phyloP scores from a whole-genome alignment of 2,888 invertebrate species.

The Salpingus planirostris region DNA sequence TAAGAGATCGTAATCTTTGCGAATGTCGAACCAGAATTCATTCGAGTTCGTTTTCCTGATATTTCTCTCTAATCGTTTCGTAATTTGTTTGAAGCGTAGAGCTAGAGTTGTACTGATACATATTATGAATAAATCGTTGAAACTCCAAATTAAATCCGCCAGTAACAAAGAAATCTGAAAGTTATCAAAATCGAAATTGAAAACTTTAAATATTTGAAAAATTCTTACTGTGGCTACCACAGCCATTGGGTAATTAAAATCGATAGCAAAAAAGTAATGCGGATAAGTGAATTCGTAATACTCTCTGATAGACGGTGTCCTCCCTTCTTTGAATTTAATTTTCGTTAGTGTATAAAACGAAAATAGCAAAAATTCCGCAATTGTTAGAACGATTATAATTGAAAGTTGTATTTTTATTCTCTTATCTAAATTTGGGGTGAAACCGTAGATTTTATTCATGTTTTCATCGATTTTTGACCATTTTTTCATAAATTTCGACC shows the following conservation, averaged over 20 bases:
- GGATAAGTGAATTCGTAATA: not conserved
- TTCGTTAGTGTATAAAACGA: too few species aligned
- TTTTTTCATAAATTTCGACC: not conserved
- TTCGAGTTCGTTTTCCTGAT: slow-evolving; percentile 9
- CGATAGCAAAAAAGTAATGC: not conserved
- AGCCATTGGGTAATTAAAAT: not conserved
- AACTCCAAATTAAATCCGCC: slow-evolving; percentile 29
- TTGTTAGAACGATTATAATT: too few species aligned
- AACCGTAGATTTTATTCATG: not conserved
- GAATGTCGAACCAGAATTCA: slow-evolving; percentile 18
- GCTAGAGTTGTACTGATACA: slow-evolving; percentile 28
- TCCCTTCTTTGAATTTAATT: too few species aligned
- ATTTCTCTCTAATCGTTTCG: slow-evolving; percentile 16
- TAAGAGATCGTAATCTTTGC: slow-evolving; percentile 23
- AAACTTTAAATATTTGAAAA: not conserved
- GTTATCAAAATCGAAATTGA: not conserved
- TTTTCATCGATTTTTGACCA: not conserved
- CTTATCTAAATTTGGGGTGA: not conserved
- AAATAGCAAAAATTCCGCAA: too few species aligned
- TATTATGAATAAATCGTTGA: slow-evolving; percentile 34
- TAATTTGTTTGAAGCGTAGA: slow-evolving; percentile 30
- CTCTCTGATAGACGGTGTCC: too few species aligned
- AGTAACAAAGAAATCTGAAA: slow-evolving; percentile 26
- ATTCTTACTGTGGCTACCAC: not conserved
- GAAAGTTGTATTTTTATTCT: not conserved